Base-by-base conservation (phyloP, 2,797 vertebrate genomes). In the Odontamblyopus lacepedii region DNA sequence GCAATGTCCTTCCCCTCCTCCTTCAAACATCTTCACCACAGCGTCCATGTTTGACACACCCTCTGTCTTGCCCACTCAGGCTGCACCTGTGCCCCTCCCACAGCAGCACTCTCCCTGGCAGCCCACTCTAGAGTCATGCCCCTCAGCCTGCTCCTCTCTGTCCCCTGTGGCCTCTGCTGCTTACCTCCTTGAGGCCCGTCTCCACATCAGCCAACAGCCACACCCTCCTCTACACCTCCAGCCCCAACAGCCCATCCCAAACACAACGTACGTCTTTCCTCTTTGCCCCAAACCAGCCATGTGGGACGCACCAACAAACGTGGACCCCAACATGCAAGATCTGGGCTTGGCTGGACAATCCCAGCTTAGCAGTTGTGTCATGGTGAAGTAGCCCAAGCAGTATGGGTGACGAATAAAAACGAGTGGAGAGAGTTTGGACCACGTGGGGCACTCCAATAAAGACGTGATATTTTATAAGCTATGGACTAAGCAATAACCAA, bases 151-250 rank as follows among this genome's bases (percentile, higher is more conserved):
- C 66, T 85, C 81, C n/a, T 92, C 73, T 71, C 89, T 68, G 79
- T 95, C 84, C 87, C 95, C 96, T 0, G 96, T 95, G 88, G 93
- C 93, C 18, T 97, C 97, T 0, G 93, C 97, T 1, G 95, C 97
- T 67, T 96, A 94, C 83, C 95, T 98, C 5, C 91, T 98, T 11
- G 96, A 95, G 85, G 77, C 96, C 4, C 96, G 91, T 55, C 92
- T 98, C 73, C 95, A 94, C 91, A 97, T 98, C 92, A 95, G 95
- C 82, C 91, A 74, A 82, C 93, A 82, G 18, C 65, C 83, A 11
- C 50, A 87, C 76, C 79, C 88, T 62, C 92, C 89, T 13, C 79
- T 88, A 55, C 86, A 88, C 2, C 8, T 80, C 51, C 67, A 86
- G 73, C 81, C 90, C 59, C 95, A 90, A 11, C 88, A 87, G 44